phyloP scores from a whole-genome alignment of 2,113 vertebrate species.

The Hystrix cristata region DNA sequence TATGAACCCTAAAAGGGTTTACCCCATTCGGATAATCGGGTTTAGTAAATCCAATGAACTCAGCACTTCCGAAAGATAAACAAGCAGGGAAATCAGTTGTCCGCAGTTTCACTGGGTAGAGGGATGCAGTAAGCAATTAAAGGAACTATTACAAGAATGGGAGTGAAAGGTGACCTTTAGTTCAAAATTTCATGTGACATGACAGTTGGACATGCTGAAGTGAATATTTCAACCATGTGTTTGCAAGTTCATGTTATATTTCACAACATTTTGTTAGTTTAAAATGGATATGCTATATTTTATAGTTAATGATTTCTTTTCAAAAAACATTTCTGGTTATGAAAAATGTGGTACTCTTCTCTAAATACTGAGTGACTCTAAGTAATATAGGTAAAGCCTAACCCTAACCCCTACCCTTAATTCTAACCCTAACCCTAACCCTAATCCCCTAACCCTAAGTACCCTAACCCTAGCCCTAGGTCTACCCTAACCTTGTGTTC shows the following conservation, averaged over 20 bases:
- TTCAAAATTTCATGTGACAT: neutral
- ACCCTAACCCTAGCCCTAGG: too few relatives aligned
- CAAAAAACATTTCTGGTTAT: neutral
- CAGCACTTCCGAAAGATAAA: neutral
- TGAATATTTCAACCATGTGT: neutral
- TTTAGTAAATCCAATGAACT: neutral
- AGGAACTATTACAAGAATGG: neutral
- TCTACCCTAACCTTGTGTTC: neutral
- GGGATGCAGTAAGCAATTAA: neutral
- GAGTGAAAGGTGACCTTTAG: neutral
- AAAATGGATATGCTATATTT: constrained; percentile 4
- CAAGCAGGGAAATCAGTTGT: neutral
- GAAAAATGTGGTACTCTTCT: neutral
- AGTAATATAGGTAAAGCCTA: neutral
- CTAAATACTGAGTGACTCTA: neutral
- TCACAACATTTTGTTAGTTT: constrained; percentile 2
- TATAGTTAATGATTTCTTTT: constrained; percentile 1
- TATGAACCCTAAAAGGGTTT: neutral
- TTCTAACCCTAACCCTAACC: too few relatives aligned
- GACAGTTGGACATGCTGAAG: constrained; percentile 22
- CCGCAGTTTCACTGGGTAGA: neutral
- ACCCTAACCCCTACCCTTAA: too few relatives aligned
- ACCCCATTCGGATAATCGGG: neutral
- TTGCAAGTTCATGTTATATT: neutral
- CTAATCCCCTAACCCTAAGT: neutral